Evolutionary conservation across 2,113 vertebrate species (phyloP).

Genomic region (Daubentonia madagascariensis): DNA sequence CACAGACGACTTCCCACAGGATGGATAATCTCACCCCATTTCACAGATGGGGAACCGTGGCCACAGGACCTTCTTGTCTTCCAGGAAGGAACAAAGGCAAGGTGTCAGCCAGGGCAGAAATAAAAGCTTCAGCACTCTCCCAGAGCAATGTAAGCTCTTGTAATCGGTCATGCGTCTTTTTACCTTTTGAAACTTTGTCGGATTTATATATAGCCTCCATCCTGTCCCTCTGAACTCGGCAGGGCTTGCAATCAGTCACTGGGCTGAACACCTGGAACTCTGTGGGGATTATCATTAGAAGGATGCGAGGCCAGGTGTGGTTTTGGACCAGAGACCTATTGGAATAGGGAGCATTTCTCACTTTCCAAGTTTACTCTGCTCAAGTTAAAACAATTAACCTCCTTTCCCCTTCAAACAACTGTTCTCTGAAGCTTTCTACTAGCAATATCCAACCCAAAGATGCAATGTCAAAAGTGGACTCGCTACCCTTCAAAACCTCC

Average conservation of each 20-base stretch:
- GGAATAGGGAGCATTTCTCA: slow-evolving; percentile 67
- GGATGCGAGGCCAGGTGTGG: slow-evolving; percentile 78
- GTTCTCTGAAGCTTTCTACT: not conserved
- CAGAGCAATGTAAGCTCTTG: not conserved
- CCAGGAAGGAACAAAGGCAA: slow-evolving; percentile 29
- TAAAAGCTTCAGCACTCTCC: not conserved
- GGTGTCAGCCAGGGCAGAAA: not conserved
- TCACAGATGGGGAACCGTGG: slow-evolving; percentile 25
- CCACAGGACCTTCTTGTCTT: not conserved
- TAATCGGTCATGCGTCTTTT: slow-evolving; percentile 44
- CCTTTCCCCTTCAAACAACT: slow-evolving; percentile 80
- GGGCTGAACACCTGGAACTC: slow-evolving; percentile 80
- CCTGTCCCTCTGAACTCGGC: slow-evolving; percentile 73
- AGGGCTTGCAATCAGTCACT: slow-evolving; percentile 68
- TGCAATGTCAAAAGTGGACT: not conserved
- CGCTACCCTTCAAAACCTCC: not conserved
- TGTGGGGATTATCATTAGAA: slow-evolving; percentile 76
- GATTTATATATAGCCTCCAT: slow-evolving; percentile 69
- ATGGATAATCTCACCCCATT: slow-evolving; percentile 45
- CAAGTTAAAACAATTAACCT: slow-evolving; percentile 79
- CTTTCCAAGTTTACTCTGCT: slow-evolving; percentile 75
- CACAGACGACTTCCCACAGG: not conserved
- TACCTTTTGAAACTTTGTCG: slow-evolving; percentile 56
- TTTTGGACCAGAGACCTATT: slow-evolving; percentile 71
- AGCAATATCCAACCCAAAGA: not conserved